Evolutionary conservation across 1,140 invertebrate genomes (phyloP).

Genomic region (Pseudomyrmex concolor): DNA sequence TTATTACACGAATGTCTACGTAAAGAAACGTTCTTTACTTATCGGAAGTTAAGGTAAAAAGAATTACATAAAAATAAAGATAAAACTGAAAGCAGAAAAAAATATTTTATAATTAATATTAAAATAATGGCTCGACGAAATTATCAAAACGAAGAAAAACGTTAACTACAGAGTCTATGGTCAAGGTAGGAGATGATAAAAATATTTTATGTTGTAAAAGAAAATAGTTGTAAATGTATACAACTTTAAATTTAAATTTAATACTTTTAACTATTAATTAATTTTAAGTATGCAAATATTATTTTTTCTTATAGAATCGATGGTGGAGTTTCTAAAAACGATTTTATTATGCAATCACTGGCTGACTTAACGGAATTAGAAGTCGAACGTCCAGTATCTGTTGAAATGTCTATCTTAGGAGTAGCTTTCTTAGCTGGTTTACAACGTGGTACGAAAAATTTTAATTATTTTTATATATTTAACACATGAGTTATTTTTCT

Average conservation of each 20-base stretch:
- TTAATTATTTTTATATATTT: background rate
- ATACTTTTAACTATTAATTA: background rate
- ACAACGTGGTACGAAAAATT: slow-evolving; percentile 86
- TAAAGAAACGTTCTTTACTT: slow-evolving; percentile 87
- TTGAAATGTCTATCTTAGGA: slow-evolving; percentile 92
- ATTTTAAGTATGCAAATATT: no score
- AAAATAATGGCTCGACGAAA: no score
- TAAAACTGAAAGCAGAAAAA: background rate
- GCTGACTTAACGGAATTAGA: slow-evolving; percentile 91
- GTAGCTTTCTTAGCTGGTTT: slow-evolving; percentile 93
- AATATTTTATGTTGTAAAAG: background rate
- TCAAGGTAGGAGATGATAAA: no score
- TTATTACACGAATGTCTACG: slow-evolving; percentile 90
- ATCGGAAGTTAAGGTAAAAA: slow-evolving; percentile 87
- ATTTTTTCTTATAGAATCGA: slow-evolving; percentile 88
- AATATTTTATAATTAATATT: background rate
- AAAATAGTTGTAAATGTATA: background rate
- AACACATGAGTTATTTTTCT: slow-evolving; percentile 13
- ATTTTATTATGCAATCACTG: slow-evolving; percentile 95
- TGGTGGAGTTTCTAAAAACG: slow-evolving; percentile 96
- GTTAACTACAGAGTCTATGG: no score
- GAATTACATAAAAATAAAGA: slow-evolving; percentile 5
- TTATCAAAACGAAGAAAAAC: no score
- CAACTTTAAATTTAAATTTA: background rate
- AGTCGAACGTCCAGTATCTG: slow-evolving; percentile 89